A percentile compares a stretch with the other conserved stretches of the same genome.
phyloP scores from a whole-genome alignment of 2,113 vertebrate species.

The Anolis carolinensis region DNA sequence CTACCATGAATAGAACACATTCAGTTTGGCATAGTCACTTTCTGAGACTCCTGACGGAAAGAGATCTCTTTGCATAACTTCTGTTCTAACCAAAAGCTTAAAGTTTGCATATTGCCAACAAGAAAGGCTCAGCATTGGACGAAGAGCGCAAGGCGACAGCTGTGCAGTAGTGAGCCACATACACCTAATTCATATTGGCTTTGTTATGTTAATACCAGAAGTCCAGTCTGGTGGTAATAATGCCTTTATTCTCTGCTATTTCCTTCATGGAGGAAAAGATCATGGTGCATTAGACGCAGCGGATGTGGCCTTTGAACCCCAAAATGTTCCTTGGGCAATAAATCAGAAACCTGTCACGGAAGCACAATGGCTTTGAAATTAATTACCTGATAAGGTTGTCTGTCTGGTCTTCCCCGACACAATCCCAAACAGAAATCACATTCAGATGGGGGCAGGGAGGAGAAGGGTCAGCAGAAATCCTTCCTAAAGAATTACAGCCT shows the following conservation, averaged over 20 bases:
- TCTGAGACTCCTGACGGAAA: background rate
- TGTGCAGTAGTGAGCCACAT: background rate
- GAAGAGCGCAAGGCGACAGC: background rate
- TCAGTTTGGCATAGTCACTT: background rate
- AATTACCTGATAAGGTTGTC: slow-evolving; percentile 50
- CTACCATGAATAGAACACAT: background rate
- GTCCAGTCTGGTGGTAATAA: slow-evolving; percentile 64
- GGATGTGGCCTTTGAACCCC: slow-evolving; percentile 68
- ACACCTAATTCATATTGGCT: slow-evolving; percentile 13
- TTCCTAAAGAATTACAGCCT: background rate
- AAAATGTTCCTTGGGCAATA: slow-evolving; percentile 59
- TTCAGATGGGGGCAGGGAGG: background rate
- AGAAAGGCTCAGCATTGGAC: background rate
- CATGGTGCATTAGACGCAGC: slow-evolving; percentile 53
- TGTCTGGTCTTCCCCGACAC: slow-evolving; percentile 1
- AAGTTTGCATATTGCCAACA: background rate
- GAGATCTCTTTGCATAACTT: background rate
- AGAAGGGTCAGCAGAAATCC: background rate
- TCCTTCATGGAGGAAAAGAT: slow-evolving; percentile 67
- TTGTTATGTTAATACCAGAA: slow-evolving; percentile 64
- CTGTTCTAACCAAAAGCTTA: background rate
- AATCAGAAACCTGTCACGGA: slow-evolving; percentile 49
- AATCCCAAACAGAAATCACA: slow-evolving; percentile 2
- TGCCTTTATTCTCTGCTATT: slow-evolving; percentile 59
- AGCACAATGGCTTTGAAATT: slow-evolving; percentile 54